phyloP scores from a whole-genome alignment of 2,113 vertebrate species.

The Lepus americanus region DNA sequence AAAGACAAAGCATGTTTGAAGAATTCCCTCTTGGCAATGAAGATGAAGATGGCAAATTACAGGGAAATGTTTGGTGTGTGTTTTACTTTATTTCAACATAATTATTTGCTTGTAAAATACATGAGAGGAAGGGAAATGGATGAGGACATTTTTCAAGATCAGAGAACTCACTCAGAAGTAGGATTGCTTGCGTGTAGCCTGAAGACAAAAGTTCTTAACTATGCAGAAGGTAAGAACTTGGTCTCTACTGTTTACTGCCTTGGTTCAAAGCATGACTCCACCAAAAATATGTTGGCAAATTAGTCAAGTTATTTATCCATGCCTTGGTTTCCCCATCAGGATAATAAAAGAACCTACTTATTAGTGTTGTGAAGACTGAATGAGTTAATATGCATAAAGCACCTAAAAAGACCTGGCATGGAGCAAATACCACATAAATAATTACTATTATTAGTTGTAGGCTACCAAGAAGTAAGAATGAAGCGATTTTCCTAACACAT shows the following conservation, averaged over 20 bases:
- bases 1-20: conserved; percentile 57
- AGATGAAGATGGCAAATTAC: conserved; percentile 44
- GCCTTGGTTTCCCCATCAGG: conserved; percentile 54
- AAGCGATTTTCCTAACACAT: conserved; percentile 35
- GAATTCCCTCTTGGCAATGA: background rate
- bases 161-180: conserved; percentile 51
- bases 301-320: conserved; percentile 57
- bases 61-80: conserved; percentile 45
- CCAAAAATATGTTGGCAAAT: background rate
- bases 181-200: background rate
- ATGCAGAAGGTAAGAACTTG: background rate
- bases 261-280: conserved; percentile 48
- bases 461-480: conserved; percentile 47
- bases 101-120: conserved; percentile 76
- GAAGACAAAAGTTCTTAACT: conserved; percentile 35
- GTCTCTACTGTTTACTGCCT: background rate
- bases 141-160: conserved; percentile 63
- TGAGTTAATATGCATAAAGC: conserved; percentile 22
- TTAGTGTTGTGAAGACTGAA: conserved; percentile 35
- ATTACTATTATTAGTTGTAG: conserved; percentile 69
- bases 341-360: conserved; percentile 70
- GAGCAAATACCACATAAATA: conserved; percentile 15
- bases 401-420: conserved; percentile 8
- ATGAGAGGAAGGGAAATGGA: conserved; percentile 38
- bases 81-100: conserved; percentile 58